Base-by-base conservation (phyloP, 2,797 vertebrate genomes). In the Peromyscus aztecus region DNA sequence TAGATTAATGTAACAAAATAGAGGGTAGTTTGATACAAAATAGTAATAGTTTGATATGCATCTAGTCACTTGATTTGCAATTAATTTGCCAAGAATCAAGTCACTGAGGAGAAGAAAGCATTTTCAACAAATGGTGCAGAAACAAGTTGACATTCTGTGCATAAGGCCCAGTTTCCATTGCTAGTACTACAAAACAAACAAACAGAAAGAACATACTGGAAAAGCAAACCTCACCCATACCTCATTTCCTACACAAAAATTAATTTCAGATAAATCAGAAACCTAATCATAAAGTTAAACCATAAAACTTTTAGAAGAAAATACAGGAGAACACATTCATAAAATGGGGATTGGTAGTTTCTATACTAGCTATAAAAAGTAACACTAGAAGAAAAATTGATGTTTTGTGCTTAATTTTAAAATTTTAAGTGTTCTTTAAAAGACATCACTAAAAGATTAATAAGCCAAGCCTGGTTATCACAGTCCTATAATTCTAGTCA, bases 271-370 rank as follows among this genome's bases (percentile, higher is more conserved):
- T 90, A 77, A 34, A 52, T 94, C 40, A 55, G 77, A 89, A 57
- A n/a, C 34, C 29, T 89, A 81, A 59, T 27, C 24, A 80, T 61
- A 93, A 83, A 87, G 82, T 8, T 63, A 67, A 63, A 43, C 34
- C 4, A 37, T 77, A 91, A 82, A 94, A 77, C 87, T 89, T 95
- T 90, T 89, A 57, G 67, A 86, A 76, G 37, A 82, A 85, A 91
- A 90, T 14, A 52, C 23, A 17, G 24, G 63, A 65, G 2, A 81
- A 27, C 86, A 3, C 69, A 67, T 71, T 89, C 11, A 77, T 95
- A 55, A 82, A 10, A 61, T 83, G 73, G 37, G 19, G 29, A 78
- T 77, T 87, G 67, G 40, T 6, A 81, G 87, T 73, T 65, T 84
- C 63, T 16, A 80, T n/a, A 52, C 4, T 77, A 77, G 31, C 34